phyloP scores from a whole-genome alignment of 2,113 vertebrate genomes.

The Prochilodus magdalenae region DNA sequence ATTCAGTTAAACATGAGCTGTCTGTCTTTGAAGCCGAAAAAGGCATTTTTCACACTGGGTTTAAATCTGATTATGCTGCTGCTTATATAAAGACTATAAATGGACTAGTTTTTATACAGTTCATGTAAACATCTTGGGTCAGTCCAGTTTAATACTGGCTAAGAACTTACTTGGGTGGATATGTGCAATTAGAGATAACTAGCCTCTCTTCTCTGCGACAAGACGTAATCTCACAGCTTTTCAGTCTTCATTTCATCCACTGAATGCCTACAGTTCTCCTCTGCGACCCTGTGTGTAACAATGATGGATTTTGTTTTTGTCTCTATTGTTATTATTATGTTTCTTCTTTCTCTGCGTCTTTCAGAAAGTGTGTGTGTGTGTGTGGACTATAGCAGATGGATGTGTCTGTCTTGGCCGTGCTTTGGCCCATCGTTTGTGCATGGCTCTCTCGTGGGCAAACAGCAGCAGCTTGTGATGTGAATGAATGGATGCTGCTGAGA shows the following conservation, averaged over 20 bases:
- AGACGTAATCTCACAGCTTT: neutral
- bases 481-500: constrained; percentile 74
- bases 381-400: constrained; percentile 69
- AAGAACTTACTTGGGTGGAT: no score
- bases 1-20: no score
- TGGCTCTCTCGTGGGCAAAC: constrained; percentile 68
- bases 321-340: constrained; percentile 24
- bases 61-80: no score
- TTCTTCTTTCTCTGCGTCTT: constrained; percentile 31
- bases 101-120: no score
- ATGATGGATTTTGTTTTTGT: constrained; percentile 10
- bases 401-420: constrained; percentile 73
- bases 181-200: no score
- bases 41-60: no score
- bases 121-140: no score
- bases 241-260: neutral
- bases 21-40: no score
- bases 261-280: neutral
- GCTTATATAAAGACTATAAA: neutral
- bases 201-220: neutral
- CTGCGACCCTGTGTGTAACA: neutral
- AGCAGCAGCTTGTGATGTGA: constrained; percentile 74
- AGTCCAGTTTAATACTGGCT: no score
- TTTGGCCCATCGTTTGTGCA: constrained; percentile 73
- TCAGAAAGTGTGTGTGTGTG: constrained; percentile 25